phyloP scores from a whole-genome alignment of 1,140 invertebrate species.

The Trichonephila clavata region DNA sequence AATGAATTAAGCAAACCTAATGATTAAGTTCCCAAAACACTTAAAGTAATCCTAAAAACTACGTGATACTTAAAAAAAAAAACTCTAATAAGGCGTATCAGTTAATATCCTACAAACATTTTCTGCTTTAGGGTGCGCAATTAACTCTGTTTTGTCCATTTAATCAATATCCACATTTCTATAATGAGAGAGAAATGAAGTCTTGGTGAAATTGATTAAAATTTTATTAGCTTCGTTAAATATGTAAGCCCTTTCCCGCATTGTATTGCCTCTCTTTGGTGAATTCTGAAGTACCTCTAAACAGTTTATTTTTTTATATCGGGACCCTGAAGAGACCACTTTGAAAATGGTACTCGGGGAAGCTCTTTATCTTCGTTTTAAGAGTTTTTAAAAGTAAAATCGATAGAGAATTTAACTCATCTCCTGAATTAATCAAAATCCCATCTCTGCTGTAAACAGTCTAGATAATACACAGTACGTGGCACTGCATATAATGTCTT shows the following conservation, averaged over 20 bases:
- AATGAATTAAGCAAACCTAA: background rate
- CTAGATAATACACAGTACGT: conserved; percentile 57
- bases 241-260: background rate
- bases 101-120: background rate
- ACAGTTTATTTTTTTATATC: background rate
- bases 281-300: background rate
- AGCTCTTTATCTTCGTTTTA: conserved; percentile 40
- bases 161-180: background rate
- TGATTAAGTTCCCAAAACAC: background rate
- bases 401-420: conserved; percentile 47
- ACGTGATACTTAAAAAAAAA: background rate
- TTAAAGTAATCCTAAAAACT: background rate
- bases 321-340: conserved; percentile 14
- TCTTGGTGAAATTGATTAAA: background rate
- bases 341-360: background rate
- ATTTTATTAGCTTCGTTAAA: conserved; percentile 7
- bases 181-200: background rate
- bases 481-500: conserved; percentile 68
- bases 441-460: conserved; percentile 46
- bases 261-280: conserved; percentile 16
- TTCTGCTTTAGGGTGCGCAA: background rate
- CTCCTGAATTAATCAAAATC: conserved; percentile 71
- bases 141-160: background rate
- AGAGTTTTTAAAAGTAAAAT: conserved; percentile 67
- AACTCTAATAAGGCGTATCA: background rate